Conservation (phyloP, 2,797 vertebrate genomes). For the Poecilia picta region DNA sequence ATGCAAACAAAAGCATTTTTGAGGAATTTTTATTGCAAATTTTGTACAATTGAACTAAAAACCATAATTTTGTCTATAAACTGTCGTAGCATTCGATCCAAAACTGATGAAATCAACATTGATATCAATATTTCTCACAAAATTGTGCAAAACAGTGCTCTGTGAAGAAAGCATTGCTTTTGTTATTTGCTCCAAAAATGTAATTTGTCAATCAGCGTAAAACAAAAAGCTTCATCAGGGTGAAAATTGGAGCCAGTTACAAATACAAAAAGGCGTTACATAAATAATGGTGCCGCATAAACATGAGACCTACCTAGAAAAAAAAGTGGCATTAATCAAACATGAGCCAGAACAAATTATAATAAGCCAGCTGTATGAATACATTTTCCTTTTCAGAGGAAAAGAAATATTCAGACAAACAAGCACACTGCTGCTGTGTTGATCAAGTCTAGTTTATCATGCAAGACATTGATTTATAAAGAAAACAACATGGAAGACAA, state of each 20-base stretch:
- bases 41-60: constrained; percentile 7
- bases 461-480: constrained; percentile 33
- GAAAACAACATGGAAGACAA: constrained; percentile 48
- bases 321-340: constrained; percentile 75
- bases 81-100: constrained; percentile 2
- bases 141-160: constrained; percentile 12
- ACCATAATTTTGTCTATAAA: not conserved
- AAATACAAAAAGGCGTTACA: constrained; percentile 70
- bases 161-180: constrained; percentile 30
- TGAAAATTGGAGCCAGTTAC: constrained; percentile 66
- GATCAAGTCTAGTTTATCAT: constrained; percentile 60
- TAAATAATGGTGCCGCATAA: constrained; percentile 72
- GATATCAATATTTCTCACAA: constrained; percentile 7
- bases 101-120: constrained; percentile 4
- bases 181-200: constrained; percentile 40
- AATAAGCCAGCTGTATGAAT: constrained; percentile 68
- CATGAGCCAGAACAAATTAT: constrained; percentile 76
- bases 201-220: constrained; percentile 63
- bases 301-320: constrained; percentile 66
- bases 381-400: constrained; percentile 56
- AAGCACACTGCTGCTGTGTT: constrained; percentile 50
- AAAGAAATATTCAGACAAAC: constrained; percentile 59
- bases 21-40: constrained; percentile 6
- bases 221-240: constrained; percentile 54
- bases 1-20: constrained; percentile 12